Evolutionary conservation across 2,113 vertebrate genomes (phyloP).

Genomic region (Miniopterus natalensis): DNA sequence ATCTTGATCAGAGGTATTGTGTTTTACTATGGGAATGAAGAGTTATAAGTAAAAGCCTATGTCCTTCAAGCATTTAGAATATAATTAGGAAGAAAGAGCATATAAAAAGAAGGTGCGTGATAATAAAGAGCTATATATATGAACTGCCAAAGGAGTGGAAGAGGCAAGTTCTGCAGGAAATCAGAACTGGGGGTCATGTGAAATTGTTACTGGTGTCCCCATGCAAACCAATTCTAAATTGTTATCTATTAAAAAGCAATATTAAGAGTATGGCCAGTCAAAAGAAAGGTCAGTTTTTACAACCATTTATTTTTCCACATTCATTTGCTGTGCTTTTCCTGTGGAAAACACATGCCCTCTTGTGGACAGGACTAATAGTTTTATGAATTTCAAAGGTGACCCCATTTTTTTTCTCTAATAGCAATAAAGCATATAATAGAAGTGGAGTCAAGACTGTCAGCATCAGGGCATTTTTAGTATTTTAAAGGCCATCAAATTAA

Average conservation of each 20-base stretch:
- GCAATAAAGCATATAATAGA: not conserved
- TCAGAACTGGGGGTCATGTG: not conserved
- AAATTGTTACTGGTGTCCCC: not conserved
- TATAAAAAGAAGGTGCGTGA: not conserved
- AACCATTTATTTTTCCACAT: not conserved
- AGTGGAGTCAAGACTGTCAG: not conserved
- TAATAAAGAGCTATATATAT: not conserved
- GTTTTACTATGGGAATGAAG: not conserved
- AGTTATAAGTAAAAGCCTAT: not conserved
- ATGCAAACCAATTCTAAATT: slow-evolving; percentile 36
- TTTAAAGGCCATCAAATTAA: not conserved
- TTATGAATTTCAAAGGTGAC: slow-evolving; percentile 53
- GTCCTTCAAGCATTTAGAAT: not conserved
- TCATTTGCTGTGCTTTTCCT: not conserved
- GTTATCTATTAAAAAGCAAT: slow-evolving; percentile 23
- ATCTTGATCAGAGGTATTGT: not conserved
- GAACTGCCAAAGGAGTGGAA: not conserved
- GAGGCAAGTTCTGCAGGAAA: not conserved
- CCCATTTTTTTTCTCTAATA: not conserved
- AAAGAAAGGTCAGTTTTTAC: slow-evolving; percentile 14
- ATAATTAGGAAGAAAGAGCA: slow-evolving; percentile 26
- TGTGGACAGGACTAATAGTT: slow-evolving; percentile 65
- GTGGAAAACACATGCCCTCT: slow-evolving; percentile 74
- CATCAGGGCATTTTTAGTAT: not conserved
- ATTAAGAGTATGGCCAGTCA: not conserved